Percentiles rank a stretch among this genome's conserved stretches.
These are phyloP conservation scores for Frieseomelitta varia DNA, from an alignment of 1,140 invertebrate species.

Conservation along the genomic window DNA sequence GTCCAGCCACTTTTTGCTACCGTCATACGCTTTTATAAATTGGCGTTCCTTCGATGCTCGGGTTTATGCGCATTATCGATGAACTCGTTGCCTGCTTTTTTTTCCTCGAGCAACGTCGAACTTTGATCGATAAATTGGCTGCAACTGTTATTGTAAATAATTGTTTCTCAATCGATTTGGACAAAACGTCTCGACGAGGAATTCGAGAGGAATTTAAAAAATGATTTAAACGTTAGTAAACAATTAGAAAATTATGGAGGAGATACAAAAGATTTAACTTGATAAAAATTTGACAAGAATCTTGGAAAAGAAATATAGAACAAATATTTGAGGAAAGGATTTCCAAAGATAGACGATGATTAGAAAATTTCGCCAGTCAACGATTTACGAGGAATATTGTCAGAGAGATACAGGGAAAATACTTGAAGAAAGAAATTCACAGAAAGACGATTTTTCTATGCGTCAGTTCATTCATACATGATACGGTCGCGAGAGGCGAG, in stretches of 20 bases:
- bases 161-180: background rate
- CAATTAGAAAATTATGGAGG: no score
- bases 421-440: background rate
- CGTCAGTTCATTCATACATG: background rate
- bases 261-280: background rate
- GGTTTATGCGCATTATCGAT: slow-evolving; percentile 10
- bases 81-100: background rate
- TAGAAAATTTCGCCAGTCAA: background rate
- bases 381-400: background rate
- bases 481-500: background rate
- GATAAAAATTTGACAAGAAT: background rate
- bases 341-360: background rate
- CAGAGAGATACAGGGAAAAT: background rate
- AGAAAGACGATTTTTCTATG: slow-evolving; percentile 1
- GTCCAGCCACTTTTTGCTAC: slow-evolving; percentile 35
- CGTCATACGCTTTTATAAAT: slow-evolving; percentile 40
- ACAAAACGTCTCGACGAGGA: background rate
- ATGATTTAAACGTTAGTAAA: no score
- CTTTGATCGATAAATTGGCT: background rate
- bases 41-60: slow-evolving; percentile 7
- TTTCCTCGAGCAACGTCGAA: background rate
- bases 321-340: background rate
- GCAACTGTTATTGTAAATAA: background rate
- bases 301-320: background rate
- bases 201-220: background rate